Conservation (phyloP, 2,113 vertebrate genomes). For the Actinemys pallida region DNA sequence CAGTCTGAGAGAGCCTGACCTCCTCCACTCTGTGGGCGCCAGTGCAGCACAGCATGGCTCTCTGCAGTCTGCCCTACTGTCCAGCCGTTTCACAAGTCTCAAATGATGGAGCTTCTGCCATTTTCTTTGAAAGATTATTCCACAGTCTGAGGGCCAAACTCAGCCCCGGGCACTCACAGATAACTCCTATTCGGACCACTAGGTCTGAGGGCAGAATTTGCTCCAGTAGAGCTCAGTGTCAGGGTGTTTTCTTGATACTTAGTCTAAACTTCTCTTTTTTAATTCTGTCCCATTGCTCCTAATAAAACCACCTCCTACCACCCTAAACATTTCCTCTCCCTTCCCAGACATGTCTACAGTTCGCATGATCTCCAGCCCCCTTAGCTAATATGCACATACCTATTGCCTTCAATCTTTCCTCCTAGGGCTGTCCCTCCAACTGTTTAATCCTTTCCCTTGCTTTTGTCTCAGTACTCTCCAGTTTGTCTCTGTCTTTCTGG, state of each 20-base stretch:
- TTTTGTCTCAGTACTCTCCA: neutral
- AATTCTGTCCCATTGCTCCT: neutral
- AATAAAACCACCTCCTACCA: neutral
- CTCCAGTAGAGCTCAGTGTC: neutral
- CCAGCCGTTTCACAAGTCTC: neutral
- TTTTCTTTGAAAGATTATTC: neutral
- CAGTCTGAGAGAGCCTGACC: neutral
- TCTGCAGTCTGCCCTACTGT: neutral
- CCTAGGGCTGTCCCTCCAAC: neutral
- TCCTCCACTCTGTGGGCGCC: neutral
- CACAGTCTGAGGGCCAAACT: neutral
- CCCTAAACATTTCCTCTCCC: slow-evolving; percentile 33
- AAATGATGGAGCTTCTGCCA: neutral
- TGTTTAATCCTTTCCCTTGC: slow-evolving; percentile 54
- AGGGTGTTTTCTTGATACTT: neutral
- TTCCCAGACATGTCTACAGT: neutral
- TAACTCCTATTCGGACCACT: neutral
- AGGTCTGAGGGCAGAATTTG: neutral
- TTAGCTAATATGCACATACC: slow-evolving; percentile 34
- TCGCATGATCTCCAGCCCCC: slow-evolving; percentile 19
- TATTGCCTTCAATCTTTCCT: slow-evolving; percentile 49
- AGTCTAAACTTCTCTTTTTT: neutral
- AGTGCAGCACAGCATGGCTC: neutral
- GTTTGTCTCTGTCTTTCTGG: slow-evolving; percentile 18
- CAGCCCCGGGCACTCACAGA: neutral